Percentiles rank a stretch among this genome's conserved stretches.
phyloP scores from a whole-genome alignment of 2,888 invertebrate genomes.

The Erebia aethiops region DNA sequence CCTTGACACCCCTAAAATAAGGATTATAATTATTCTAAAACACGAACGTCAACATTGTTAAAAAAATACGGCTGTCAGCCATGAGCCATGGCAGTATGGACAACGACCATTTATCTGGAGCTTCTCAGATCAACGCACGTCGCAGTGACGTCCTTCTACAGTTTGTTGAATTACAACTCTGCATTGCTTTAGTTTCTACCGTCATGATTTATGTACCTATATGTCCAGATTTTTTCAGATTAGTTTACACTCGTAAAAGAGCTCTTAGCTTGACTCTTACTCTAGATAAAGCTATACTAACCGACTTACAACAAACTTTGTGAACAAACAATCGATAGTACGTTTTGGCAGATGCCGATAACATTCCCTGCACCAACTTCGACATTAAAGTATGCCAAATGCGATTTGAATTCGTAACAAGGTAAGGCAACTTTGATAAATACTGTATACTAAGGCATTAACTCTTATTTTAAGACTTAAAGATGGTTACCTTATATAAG shows the following conservation, averaged over 20 bases:
- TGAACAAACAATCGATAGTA: background rate
- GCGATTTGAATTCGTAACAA: background rate
- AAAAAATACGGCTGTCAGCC: too few relatives aligned
- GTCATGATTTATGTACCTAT: too few relatives aligned
- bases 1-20: too few relatives aligned
- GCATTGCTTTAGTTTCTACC: too few relatives aligned
- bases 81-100: too few relatives aligned
- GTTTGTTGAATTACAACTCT: too few relatives aligned
- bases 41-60: too few relatives aligned
- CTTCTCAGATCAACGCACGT: too few relatives aligned
- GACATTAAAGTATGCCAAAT: background rate
- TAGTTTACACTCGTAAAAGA: constrained; percentile 5
- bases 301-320: background rate
- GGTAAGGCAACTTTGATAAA: background rate
- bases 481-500: background rate
- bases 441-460: background rate
- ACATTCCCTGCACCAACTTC: background rate
- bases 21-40: too few relatives aligned
- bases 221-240: background rate
- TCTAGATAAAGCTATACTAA: background rate
- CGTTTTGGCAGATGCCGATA: constrained; percentile 8
- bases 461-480: background rate
- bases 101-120: too few relatives aligned
- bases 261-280: constrained; percentile 1
- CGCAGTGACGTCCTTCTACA: too few relatives aligned